A percentile compares a stretch with the other conserved stretches of the same genome.
Evolutionary conservation across 2,888 invertebrate genomes (phyloP).

Genomic region (Brenthis daphne): DNA sequence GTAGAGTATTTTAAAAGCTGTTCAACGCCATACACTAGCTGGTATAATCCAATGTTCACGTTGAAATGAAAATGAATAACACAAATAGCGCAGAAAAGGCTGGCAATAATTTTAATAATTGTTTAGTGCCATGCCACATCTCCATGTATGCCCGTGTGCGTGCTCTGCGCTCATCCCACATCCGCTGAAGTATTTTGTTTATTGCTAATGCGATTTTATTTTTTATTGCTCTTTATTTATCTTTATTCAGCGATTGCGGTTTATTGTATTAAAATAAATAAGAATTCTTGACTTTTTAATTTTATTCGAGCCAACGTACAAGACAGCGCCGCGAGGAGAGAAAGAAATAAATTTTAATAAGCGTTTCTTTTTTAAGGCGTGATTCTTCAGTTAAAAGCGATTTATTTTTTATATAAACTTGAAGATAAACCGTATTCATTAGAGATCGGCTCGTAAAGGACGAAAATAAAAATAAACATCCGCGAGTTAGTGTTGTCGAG

Average conservation of each 20-base stretch:
- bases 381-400: conserved; percentile 82
- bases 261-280: conserved; percentile 83
- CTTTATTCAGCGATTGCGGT: conserved; percentile 83
- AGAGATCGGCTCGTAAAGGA: conserved; percentile 80
- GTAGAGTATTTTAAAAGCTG: neutral
- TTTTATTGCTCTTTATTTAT: conserved; percentile 83
- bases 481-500: conserved; percentile 76
- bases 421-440: conserved; percentile 82
- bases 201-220: conserved; percentile 83
- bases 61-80: conserved; percentile 19
- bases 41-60: conserved; percentile 10
- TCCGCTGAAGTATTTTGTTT: conserved; percentile 83
- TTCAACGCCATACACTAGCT: conserved; percentile 3
- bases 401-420: conserved; percentile 81
- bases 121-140: conserved; percentile 40
- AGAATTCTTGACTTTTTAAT: conserved; percentile 83
- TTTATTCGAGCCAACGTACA: conserved; percentile 80
- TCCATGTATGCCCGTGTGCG: conserved; percentile 66
- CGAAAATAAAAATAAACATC: conserved; percentile 78
- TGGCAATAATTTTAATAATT: conserved; percentile 37
- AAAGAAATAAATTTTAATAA: conserved; percentile 83
- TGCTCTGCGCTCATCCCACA: conserved; percentile 79
- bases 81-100: conserved; percentile 19
- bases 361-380: conserved; percentile 82
- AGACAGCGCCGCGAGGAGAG: conserved; percentile 78